phyloP scores from a whole-genome alignment of 2,113 vertebrate species.

The Ammodytes marinus region DNA sequence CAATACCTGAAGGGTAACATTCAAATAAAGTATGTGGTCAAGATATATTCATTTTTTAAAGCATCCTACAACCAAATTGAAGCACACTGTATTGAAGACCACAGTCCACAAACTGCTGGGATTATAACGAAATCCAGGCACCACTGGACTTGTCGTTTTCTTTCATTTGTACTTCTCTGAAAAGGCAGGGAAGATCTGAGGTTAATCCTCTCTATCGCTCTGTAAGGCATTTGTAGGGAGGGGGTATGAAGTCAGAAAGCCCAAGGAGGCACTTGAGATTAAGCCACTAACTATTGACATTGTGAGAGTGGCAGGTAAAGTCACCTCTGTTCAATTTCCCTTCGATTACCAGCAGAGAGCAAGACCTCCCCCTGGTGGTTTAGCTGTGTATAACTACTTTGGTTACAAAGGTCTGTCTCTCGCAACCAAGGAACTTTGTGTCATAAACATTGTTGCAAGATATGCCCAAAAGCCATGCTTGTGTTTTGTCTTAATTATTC shows the following conservation, averaged over 20 bases:
- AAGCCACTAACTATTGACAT: constrained; percentile 71
- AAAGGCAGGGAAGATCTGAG: constrained; percentile 46
- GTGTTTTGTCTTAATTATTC: constrained; percentile 37
- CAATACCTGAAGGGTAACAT: not conserved
- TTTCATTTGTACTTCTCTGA: constrained; percentile 40
- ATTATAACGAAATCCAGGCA: constrained; percentile 47
- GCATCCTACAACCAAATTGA: not conserved
- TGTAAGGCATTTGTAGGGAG: constrained; percentile 34
- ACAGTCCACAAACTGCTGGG: constrained; percentile 17
- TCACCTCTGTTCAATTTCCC: constrained; percentile 52
- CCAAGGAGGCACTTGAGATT: constrained; percentile 64
- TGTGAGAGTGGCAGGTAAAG: constrained; percentile 75
- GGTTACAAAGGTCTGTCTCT: not conserved
- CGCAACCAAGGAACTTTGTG: not conserved
- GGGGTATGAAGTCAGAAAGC: constrained; percentile 61
- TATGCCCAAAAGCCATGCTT: not conserved
- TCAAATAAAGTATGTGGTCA: not conserved
- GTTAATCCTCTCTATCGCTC: constrained; percentile 64
- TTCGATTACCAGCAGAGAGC: constrained; percentile 40
- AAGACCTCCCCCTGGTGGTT: constrained; percentile 72
- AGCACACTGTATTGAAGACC: constrained; percentile 7
- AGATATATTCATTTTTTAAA: not conserved
- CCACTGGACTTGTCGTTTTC: constrained; percentile 26
- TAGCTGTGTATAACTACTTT: not conserved
- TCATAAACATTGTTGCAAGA: constrained; percentile 15